A percentile compares a stretch with the other conserved stretches of the same genome.
phyloP scores from a whole-genome alignment of 2,888 invertebrate genomes.

The Busseola fusca region DNA sequence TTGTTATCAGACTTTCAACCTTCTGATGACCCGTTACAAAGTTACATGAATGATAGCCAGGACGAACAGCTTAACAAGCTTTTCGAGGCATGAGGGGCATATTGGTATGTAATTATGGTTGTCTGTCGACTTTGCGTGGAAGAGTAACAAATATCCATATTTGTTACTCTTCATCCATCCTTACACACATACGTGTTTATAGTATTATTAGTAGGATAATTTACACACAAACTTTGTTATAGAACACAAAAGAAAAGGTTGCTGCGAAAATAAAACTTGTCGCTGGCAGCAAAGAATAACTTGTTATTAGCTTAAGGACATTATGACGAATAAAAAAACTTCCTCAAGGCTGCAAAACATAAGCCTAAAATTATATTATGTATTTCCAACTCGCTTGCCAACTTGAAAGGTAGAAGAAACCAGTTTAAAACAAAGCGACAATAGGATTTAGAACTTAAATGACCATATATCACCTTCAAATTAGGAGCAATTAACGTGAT shows the following conservation, averaged over 20 bases:
- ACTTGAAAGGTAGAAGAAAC: conserved; percentile 55
- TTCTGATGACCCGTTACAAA: too few species aligned
- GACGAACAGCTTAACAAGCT: too few species aligned
- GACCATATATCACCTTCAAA: conserved; percentile 7
- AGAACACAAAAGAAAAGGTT: background rate
- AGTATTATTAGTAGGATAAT: background rate
- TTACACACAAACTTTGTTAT: background rate
- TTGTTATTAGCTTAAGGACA: conserved; percentile 42
- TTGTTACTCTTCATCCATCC: too few species aligned
- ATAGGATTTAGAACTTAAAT: conserved; percentile 18
- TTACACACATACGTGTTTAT: background rate
- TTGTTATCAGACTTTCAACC: too few species aligned
- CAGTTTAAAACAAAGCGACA: conserved; percentile 41
- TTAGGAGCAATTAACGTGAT: conserved; percentile 14
- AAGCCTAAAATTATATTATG: conserved; percentile 10
- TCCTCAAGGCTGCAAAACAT: conserved; percentile 55
- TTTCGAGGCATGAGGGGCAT: too few species aligned
- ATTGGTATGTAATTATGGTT: too few species aligned
- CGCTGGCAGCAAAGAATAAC: conserved; percentile 27
- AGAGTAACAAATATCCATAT: background rate
- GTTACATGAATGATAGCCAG: too few species aligned
- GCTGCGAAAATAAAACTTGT: background rate
- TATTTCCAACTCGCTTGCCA: conserved; percentile 32
- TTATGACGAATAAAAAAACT: conserved; percentile 49
- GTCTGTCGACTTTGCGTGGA: background rate